These are phyloP conservation scores for Apus apus DNA, from an alignment of 2,113 vertebrate species.

Conservation along the genomic window DNA sequence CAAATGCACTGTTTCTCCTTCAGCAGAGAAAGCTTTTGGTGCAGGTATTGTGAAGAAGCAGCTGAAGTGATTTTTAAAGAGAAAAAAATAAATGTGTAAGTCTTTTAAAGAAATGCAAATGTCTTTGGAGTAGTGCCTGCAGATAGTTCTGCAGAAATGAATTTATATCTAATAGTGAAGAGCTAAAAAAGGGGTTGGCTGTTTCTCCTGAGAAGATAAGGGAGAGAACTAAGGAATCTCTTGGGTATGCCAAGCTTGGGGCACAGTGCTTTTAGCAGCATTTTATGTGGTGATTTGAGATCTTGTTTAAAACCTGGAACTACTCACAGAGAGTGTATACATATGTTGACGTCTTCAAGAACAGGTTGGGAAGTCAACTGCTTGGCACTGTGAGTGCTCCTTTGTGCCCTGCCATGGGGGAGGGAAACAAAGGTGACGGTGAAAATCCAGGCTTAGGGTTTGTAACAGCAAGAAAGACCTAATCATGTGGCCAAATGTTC, in stretches of 20 bases:
- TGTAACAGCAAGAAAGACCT: rapidly evolving
- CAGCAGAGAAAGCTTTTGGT: neutral
- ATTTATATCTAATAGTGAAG: neutral
- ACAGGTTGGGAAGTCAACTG: neutral
- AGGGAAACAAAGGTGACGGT: neutral
- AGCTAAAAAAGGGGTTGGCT: neutral
- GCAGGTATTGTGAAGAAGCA: neutral
- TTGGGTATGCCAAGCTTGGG: neutral
- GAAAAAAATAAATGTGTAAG: too few species aligned
- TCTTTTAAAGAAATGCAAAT: neutral
- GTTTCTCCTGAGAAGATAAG: neutral
- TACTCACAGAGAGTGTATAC: neutral
- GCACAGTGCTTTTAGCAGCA: neutral
- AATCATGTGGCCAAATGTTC: rapidly evolving
- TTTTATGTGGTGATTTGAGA: neutral
- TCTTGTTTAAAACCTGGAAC: neutral
- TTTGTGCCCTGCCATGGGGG: neutral
- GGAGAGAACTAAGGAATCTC: neutral
- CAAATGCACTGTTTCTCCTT: neutral
- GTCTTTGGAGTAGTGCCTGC: neutral
- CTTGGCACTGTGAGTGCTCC: rapidly evolving
- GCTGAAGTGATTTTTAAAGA: neutral
- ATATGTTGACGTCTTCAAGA: neutral
- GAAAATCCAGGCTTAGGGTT: neutral
- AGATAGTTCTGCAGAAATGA: neutral